These are phyloP conservation scores for Azemiops feae DNA, from an alignment of 2,113 vertebrate genomes.

Conservation along the genomic window DNA sequence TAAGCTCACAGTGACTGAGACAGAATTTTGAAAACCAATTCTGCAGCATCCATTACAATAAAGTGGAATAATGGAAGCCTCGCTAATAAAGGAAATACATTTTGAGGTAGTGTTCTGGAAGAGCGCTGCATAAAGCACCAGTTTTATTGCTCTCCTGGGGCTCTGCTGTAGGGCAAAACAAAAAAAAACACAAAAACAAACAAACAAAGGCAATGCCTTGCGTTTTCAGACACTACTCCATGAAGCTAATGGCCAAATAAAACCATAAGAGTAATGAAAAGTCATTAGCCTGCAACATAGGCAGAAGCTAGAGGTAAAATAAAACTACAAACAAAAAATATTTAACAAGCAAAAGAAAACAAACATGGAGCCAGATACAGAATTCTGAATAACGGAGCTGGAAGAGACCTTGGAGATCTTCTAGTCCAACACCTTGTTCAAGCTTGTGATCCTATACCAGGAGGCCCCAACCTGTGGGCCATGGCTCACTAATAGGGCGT, in stretches of 20 bases:
- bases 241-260: background rate
- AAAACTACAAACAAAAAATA: background rate
- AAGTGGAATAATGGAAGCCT: background rate
- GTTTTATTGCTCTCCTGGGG: background rate
- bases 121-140: background rate
- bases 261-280: background rate
- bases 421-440: no score
- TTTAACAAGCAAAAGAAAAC: background rate
- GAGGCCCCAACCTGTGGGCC: no score
- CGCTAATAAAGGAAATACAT: background rate
- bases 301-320: background rate
- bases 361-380: background rate
- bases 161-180: background rate
- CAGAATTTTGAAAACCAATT: background rate
- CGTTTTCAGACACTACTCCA: background rate
- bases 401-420: no score
- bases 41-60: background rate
- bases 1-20: background rate
- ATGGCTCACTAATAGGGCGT: rapidly evolving
- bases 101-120: background rate
- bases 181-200: no score
- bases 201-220: background rate
- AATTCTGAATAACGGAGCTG: no score
- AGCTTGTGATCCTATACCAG: no score
- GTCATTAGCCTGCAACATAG: background rate